A percentile compares a stretch with the other conserved stretches of the same genome.
These are phyloP conservation scores for Enteromius paludinosus DNA, from an alignment of 2,797 vertebrate genomes.

Conservation along the genomic window DNA sequence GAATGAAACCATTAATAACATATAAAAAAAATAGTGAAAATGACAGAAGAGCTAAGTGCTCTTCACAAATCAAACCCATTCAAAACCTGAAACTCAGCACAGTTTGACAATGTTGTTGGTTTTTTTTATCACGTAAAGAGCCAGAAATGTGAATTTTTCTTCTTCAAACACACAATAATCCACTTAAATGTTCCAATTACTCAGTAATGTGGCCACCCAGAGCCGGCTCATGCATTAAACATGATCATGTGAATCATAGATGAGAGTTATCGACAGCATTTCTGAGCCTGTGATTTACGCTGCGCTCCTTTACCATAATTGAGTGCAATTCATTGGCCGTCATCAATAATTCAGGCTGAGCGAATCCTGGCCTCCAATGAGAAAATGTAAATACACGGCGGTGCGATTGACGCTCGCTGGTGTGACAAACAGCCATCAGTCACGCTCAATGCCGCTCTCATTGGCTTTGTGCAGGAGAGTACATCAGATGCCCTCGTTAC, in stretches of 20 bases:
- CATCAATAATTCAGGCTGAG: constrained; percentile 79
- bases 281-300: constrained; percentile 71
- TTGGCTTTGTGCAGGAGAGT: constrained; percentile 76
- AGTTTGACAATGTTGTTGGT: not conserved
- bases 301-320: constrained; percentile 68
- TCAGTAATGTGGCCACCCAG: constrained; percentile 48
- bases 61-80: not conserved
- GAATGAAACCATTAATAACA: not conserved
- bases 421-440: constrained; percentile 81
- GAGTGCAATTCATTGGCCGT: constrained; percentile 72
- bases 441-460: constrained; percentile 77
- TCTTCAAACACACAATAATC: constrained; percentile 20
- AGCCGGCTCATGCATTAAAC: constrained; percentile 72
- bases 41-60: not conserved
- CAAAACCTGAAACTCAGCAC: not conserved
- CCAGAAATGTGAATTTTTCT: not conserved
- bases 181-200: constrained; percentile 64
- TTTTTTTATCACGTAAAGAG: not conserved
- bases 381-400: constrained; percentile 66
- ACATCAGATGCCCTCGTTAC: constrained; percentile 72
- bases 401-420: constrained; percentile 31
- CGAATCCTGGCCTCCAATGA: constrained; percentile 66
- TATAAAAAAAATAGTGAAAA: not conserved
- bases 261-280: constrained; percentile 70
- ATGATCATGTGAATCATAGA: constrained; percentile 71